Conservation (phyloP, 2,113 vertebrate genomes). For the Brachypodius melanocephalos region DNA sequence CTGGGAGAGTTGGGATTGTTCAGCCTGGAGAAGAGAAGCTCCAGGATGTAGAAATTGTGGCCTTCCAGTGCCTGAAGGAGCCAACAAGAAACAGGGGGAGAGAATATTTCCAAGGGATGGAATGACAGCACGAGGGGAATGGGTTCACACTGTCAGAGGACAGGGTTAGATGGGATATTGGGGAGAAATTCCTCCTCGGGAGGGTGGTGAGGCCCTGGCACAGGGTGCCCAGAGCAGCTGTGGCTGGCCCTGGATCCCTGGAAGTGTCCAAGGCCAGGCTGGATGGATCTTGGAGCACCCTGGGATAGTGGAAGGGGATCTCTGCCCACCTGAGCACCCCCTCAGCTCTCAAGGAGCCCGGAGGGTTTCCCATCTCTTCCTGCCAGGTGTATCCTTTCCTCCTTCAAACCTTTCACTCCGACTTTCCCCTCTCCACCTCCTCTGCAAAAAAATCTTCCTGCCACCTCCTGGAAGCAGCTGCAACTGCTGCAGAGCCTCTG, state of each 20-base stretch:
- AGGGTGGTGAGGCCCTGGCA: rapidly evolving
- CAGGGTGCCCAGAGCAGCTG: not conserved
- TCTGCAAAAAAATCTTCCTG: constrained; percentile 13
- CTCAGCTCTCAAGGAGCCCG: not conserved
- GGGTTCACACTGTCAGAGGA: not conserved
- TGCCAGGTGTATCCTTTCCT: not conserved
- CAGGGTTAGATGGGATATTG: rapidly evolving
- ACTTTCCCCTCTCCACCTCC: not conserved
- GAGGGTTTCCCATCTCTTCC: not conserved
- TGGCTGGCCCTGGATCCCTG: not conserved
- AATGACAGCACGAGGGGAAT: not conserved
- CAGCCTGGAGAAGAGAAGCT: not conserved
- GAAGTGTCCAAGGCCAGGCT: rapidly evolving
- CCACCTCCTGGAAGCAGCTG: constrained; percentile 50
- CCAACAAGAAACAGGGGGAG: not conserved
- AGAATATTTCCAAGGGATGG: rapidly evolving
- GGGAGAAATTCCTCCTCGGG: rapidly evolving
- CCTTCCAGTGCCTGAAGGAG: rapidly evolving
- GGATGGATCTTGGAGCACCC: rapidly evolving
- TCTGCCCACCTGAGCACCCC: not conserved
- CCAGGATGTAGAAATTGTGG: rapidly evolving
- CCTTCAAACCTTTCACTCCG: not conserved
- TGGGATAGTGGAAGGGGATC: not conserved
- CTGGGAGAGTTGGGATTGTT: not conserved
- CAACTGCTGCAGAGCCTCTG: constrained; percentile 5